phyloP scores from a whole-genome alignment of 2,113 vertebrate species.

The Phylloscopus trochiloides region DNA sequence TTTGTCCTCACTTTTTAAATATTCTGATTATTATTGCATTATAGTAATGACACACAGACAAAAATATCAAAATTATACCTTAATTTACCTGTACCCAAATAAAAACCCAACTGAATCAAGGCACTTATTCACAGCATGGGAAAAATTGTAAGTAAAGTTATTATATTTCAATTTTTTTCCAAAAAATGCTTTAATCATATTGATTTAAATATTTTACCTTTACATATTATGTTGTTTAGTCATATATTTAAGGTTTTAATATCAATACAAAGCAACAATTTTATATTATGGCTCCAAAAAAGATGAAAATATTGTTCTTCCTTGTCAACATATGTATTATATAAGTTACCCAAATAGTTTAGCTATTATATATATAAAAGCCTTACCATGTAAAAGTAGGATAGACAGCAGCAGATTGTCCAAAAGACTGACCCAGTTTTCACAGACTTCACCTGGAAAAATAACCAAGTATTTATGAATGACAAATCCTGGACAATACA shows the following conservation, averaged over 20 bases:
- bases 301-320: background rate
- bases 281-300: background rate
- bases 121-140: background rate
- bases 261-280: background rate
- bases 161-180: background rate
- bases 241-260: background rate
- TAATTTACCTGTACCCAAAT: background rate
- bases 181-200: background rate
- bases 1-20: background rate
- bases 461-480: background rate
- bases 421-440: conserved; percentile 97
- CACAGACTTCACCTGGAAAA: conserved; percentile 90
- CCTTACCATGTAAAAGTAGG: conserved; percentile 98
- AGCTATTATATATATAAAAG: background rate
- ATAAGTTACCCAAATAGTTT: background rate
- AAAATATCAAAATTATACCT: background rate
- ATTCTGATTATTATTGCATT: background rate
- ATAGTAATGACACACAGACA: background rate
- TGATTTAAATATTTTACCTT: background rate
- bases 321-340: background rate
- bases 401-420: conserved; percentile 95
- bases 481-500: background rate
- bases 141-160: background rate
- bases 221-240: background rate
- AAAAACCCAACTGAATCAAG: background rate